Conservation (phyloP, 2,113 vertebrate species). For the Phasianus colchicus region DNA sequence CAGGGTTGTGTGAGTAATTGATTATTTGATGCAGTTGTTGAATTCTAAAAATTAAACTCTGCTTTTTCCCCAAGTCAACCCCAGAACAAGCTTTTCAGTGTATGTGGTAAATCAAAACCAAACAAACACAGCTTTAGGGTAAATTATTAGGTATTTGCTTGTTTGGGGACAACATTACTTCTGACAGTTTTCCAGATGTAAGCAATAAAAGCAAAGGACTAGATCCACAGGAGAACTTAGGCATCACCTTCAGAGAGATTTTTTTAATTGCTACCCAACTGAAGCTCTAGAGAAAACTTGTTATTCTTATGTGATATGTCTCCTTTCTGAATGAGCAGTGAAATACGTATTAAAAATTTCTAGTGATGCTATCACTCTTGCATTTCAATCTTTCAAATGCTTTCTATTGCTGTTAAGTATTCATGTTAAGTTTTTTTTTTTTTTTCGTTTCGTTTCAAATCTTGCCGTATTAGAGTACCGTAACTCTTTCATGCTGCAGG, state of each 20-base stretch:
- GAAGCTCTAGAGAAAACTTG: not conserved
- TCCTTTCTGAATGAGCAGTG: not conserved
- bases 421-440: not conserved
- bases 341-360: slow-evolving; percentile 5
- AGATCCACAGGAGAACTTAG: not conserved
- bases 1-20: not conserved
- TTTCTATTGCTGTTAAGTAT: slow-evolving; percentile 19
- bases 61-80: not conserved
- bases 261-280: not conserved
- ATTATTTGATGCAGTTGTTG: slow-evolving; percentile 23
- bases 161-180: not conserved
- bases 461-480: not conserved
- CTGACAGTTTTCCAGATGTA: not conserved
- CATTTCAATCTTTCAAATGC: not conserved
- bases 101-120: not conserved
- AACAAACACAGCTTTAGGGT: not conserved
- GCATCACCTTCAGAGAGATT: not conserved
- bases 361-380: not conserved
- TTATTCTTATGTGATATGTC: not conserved
- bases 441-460: slow-evolving; percentile 30
- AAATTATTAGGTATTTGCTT: not conserved
- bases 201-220: not conserved
- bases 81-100: not conserved
- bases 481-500: slow-evolving; percentile 42
- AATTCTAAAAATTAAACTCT: slow-evolving; percentile 26